Evolutionary conservation across 2,888 invertebrate species (phyloP).

Genomic region (Drosophila hawaiiensis): DNA sequence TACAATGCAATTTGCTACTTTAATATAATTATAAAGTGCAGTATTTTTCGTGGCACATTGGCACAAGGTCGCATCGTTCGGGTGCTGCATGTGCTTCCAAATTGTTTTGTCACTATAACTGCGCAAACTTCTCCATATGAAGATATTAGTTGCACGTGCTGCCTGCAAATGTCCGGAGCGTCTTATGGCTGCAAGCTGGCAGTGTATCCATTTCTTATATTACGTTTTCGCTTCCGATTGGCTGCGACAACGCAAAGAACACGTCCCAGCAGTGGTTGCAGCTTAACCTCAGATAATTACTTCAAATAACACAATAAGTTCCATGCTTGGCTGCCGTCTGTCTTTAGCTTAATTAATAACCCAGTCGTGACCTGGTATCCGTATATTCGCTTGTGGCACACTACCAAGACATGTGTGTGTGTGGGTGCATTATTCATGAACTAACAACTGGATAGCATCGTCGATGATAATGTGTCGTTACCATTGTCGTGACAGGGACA

Average conservation of each 20-base stretch:
- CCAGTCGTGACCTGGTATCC: slow-evolving; percentile 44
- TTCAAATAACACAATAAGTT: slow-evolving; percentile 67
- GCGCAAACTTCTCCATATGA: slow-evolving; percentile 50
- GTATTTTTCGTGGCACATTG: not conserved
- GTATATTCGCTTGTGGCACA: slow-evolving; percentile 3
- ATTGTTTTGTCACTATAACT: slow-evolving; percentile 64
- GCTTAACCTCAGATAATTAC: slow-evolving; percentile 66
- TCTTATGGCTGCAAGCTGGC: slow-evolving; percentile 24
- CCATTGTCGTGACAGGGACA: slow-evolving; percentile 34
- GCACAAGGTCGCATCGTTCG: slow-evolving; percentile 30
- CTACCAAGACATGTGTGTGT: slow-evolving; percentile 12
- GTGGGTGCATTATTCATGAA: slow-evolving; percentile 67
- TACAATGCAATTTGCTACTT: slow-evolving; percentile 40
- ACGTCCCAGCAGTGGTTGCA: slow-evolving; percentile 23
- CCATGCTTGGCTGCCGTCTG: slow-evolving; percentile 47
- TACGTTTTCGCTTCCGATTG: slow-evolving; percentile 37
- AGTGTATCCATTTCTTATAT: slow-evolving; percentile 21
- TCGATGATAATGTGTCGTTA: slow-evolving; percentile 59
- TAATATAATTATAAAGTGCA: slow-evolving; percentile 42
- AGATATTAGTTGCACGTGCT: slow-evolving; percentile 54
- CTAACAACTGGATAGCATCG: slow-evolving; percentile 31
- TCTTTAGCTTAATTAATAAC: slow-evolving; percentile 65
- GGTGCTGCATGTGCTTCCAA: slow-evolving; percentile 51
- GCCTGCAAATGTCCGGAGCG: slow-evolving; percentile 39
- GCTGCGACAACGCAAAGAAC: slow-evolving; percentile 10